Evolutionary conservation across 2,113 vertebrate species (phyloP).

Genomic region (Microcebus murinus): DNA sequence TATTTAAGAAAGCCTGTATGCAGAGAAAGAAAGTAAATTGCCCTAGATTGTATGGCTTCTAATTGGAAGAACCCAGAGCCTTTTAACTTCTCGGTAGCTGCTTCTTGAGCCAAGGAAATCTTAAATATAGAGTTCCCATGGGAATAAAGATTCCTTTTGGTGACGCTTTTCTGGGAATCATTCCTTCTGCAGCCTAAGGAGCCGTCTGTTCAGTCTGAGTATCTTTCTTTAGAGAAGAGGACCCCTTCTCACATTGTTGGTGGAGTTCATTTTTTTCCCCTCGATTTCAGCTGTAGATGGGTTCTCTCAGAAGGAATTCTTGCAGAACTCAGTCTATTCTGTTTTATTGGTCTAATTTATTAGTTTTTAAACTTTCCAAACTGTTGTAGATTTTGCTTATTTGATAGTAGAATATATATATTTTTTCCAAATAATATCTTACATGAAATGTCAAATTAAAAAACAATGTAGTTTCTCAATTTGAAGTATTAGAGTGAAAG

Average conservation of each 20-base stretch:
- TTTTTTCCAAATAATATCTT: background rate
- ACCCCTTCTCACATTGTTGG: background rate
- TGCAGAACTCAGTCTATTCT: background rate
- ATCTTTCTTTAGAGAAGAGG: slow-evolving; percentile 20
- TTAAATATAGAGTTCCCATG: slow-evolving; percentile 17
- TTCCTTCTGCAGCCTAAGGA: background rate
- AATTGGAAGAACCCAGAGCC: background rate
- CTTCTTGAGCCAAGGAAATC: slow-evolving; percentile 35
- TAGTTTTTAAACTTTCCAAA: background rate
- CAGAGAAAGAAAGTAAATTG: background rate
- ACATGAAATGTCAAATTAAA: background rate
- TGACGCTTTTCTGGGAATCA: slow-evolving; percentile 15
- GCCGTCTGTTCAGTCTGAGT: background rate
- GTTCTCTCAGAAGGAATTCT: background rate
- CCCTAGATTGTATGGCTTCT: background rate
- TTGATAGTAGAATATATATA: background rate
- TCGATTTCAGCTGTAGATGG: background rate
- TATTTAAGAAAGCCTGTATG: background rate
- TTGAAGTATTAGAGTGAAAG: background rate
- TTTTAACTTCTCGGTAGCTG: background rate
- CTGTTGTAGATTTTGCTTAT: background rate
- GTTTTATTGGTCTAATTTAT: background rate
- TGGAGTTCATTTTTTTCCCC: background rate
- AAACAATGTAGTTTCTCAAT: background rate
- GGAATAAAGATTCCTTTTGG: slow-evolving; percentile 3